These are phyloP conservation scores for Oncorhynchus clarkii DNA, from an alignment of 2,113 vertebrate genomes.

Conservation along the genomic window DNA sequence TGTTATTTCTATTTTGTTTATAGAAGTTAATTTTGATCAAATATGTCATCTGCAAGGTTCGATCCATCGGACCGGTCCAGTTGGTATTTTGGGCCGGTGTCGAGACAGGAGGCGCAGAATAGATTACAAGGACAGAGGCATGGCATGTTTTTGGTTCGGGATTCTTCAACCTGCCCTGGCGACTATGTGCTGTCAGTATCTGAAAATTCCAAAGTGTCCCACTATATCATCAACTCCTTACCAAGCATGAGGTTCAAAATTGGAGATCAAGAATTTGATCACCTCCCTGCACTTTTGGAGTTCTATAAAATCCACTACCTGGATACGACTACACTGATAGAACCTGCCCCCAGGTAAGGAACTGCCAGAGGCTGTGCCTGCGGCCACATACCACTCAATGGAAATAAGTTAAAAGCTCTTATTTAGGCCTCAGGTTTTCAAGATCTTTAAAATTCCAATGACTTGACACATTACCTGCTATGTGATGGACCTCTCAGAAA, in stretches of 20 bases:
- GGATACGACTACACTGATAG: slow-evolving; percentile 97
- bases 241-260: slow-evolving; percentile 96
- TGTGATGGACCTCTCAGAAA: too few relatives aligned
- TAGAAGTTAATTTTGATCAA: slow-evolving; percentile 29
- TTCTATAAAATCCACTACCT: slow-evolving; percentile 99
- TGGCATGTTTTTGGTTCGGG: slow-evolving; percentile 93
- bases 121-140: slow-evolving; percentile 93
- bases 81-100: slow-evolving; percentile 95
- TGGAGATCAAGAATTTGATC: slow-evolving; percentile 96
- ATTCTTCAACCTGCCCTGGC: slow-evolving; percentile 96
- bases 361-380: neutral
- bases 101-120: slow-evolving; percentile 90
- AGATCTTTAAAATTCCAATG: too few relatives aligned
- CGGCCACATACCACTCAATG: neutral
- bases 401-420: neutral
- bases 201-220: slow-evolving; percentile 96
- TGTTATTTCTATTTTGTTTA: slow-evolving; percentile 3
- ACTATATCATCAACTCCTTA: slow-evolving; percentile 98
- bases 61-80: slow-evolving; percentile 90
- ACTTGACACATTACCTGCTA: too few relatives aligned
- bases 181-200: slow-evolving; percentile 97
- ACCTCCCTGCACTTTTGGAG: slow-evolving; percentile 90
- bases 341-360: slow-evolving; percentile 90
- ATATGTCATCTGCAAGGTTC: slow-evolving; percentile 89
- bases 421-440: too few relatives aligned